Conservation (phyloP, 2,888 invertebrate species). For the Lutraria lutraria region DNA sequence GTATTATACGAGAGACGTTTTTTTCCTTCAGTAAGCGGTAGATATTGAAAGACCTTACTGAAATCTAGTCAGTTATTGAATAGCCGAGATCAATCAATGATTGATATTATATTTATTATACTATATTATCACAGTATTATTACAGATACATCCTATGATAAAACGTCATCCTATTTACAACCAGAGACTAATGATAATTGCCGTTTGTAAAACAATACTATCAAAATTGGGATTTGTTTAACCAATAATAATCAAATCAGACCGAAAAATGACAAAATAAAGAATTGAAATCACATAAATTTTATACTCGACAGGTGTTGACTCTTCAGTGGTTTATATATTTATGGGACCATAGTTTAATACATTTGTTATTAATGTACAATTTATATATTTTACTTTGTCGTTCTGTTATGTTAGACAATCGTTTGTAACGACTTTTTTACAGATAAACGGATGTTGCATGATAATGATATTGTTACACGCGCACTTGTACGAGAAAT, state of each 20-base stretch:
- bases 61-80: neutral
- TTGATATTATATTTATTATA: neutral
- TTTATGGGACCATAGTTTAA: neutral
- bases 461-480: neutral
- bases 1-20: neutral
- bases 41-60: neutral
- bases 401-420: neutral
- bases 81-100: neutral
- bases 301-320: neutral
- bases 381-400: constrained; percentile 8
- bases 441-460: neutral
- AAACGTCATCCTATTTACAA: neutral
- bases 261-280: constrained; percentile 20
- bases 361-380: constrained; percentile 6
- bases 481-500: neutral
- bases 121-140: neutral
- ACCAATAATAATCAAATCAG: neutral
- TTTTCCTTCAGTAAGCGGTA: neutral
- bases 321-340: neutral
- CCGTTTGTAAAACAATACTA: neutral
- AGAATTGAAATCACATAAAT: constrained; percentile 4
- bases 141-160: neutral
- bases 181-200: neutral
- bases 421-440: neutral
- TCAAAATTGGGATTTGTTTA: neutral